Evolutionary conservation across 2,797 vertebrate species (phyloP).

Genomic region (Pseudomugil tenellus): DNA sequence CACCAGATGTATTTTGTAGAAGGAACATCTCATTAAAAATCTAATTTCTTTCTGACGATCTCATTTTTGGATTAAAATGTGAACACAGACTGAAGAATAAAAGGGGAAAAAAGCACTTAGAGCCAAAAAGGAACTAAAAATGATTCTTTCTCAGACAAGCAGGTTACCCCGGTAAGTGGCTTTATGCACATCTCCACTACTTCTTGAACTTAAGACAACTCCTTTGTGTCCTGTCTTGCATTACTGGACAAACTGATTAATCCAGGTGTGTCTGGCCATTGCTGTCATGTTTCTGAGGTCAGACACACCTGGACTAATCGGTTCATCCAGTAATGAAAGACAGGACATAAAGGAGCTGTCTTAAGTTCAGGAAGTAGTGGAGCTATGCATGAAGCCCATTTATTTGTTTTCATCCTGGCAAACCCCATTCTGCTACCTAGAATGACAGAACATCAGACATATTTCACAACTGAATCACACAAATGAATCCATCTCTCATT

Average conservation of each 20-base stretch:
- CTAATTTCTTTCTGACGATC: not conserved
- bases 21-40: conserved; percentile 7
- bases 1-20: not conserved
- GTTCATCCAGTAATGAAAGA: no score
- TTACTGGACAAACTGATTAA: no score
- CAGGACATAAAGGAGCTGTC: no score
- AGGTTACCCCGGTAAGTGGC: conserved; percentile 1
- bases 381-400: no score
- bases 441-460: not conserved
- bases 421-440: conserved; percentile 5
- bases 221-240: no score
- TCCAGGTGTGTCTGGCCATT: no score
- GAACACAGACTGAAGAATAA: not conserved
- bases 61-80: conserved; percentile 9
- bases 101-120: conserved; percentile 3
- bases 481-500: conserved; percentile 65
- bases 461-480: conserved; percentile 26
- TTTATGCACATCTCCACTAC: no score
- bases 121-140: conserved; percentile 10
- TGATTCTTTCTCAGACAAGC: not conserved
- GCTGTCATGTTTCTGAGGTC: no score
- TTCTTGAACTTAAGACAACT: no score
- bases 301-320: no score
- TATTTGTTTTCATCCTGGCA: conserved; percentile 6
- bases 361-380: no score